Evolutionary conservation across 2,888 invertebrate genomes (phyloP).

Genomic region (Pachymerium ferrugineum): DNA sequence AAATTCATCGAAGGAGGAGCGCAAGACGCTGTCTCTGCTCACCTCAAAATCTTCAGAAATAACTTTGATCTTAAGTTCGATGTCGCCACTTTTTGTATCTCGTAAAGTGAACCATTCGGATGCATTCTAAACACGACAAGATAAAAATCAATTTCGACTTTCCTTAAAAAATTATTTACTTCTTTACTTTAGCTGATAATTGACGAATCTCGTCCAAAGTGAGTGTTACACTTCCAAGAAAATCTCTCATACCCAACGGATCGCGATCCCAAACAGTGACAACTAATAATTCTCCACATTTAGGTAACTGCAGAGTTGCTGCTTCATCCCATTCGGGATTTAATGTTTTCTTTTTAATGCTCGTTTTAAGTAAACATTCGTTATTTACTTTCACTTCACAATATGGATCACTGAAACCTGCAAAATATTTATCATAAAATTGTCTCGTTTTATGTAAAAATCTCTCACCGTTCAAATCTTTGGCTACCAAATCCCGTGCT

Average conservation of each 20-base stretch:
- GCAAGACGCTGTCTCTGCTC: not conserved
- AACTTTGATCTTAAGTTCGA: constrained; percentile 51
- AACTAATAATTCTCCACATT: constrained; percentile 49
- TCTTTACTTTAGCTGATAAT: constrained; percentile 44
- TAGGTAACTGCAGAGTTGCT: constrained; percentile 51
- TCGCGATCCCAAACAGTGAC: constrained; percentile 55
- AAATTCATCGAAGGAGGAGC: not conserved
- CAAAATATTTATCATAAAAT: no score
- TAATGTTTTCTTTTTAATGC: constrained; percentile 54
- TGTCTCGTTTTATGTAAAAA: no score
- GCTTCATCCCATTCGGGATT: constrained; percentile 55
- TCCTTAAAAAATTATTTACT: not conserved
- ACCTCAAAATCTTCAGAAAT: constrained; percentile 45
- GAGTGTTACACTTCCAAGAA: constrained; percentile 52
- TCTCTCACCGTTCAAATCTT: constrained; percentile 52
- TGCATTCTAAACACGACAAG: constrained; percentile 43
- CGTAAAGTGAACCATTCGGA: constrained; percentile 50
- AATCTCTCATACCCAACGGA: constrained; percentile 53
- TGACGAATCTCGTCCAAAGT: constrained; percentile 51
- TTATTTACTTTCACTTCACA: constrained; percentile 52
- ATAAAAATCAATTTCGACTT: not conserved
- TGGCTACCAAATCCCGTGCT: constrained; percentile 52
- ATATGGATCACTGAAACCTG: constrained; percentile 55
- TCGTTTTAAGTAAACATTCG: constrained; percentile 52
- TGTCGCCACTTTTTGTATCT: constrained; percentile 51